Conservation (phyloP, 2,888 invertebrate species). For the Pachliopta kotzebuea region DNA sequence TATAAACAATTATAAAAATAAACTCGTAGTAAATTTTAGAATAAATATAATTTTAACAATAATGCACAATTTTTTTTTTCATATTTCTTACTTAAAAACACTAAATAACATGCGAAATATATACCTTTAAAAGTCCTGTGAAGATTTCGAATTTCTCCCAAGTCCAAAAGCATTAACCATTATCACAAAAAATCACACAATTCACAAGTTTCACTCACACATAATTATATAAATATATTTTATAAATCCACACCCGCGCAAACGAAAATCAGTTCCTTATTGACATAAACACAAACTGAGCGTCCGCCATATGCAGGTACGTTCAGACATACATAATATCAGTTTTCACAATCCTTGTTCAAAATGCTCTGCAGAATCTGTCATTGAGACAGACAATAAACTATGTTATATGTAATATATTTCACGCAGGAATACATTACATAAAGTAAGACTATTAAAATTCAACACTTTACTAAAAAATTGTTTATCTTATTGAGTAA, state of each 20-base stretch:
- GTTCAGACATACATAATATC: slow-evolving; percentile 58
- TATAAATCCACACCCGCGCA: slow-evolving; percentile 77
- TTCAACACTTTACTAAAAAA: neutral
- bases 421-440: neutral
- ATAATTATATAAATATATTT: slow-evolving; percentile 62
- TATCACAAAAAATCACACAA: slow-evolving; percentile 72
- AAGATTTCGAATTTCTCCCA: slow-evolving; percentile 63
- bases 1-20: slow-evolving; percentile 27
- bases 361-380: slow-evolving; percentile 37
- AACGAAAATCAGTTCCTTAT: slow-evolving; percentile 77
- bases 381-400: slow-evolving; percentile 36
- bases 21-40: neutral
- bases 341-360: slow-evolving; percentile 37
- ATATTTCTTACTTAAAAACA: slow-evolving; percentile 38
- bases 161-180: slow-evolving; percentile 71
- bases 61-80: neutral
- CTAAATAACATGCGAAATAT: slow-evolving; percentile 69
- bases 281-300: slow-evolving; percentile 81
- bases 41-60: neutral
- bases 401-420: slow-evolving; percentile 25
- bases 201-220: slow-evolving; percentile 71
- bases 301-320: slow-evolving; percentile 79
- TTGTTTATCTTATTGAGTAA: neutral
- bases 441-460: neutral
- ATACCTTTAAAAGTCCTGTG: slow-evolving; percentile 72